Percentiles rank a stretch among this genome's conserved stretches.
Evolutionary conservation across 2,888 invertebrate species (phyloP).

Genomic region (Lamellibrachia columna): DNA sequence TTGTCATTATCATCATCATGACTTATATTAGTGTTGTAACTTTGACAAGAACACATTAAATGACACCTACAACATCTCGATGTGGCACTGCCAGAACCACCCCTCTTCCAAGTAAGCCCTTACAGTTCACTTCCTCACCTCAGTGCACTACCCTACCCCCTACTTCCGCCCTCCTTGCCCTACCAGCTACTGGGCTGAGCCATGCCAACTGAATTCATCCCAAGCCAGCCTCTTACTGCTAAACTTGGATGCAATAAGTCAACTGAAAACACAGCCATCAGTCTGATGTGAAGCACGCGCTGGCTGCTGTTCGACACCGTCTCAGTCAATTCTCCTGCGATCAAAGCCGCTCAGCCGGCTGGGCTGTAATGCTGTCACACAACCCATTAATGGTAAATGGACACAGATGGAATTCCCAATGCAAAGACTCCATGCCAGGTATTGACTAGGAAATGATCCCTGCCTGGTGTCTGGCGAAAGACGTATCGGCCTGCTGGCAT

Average conservation of each 20-base stretch:
- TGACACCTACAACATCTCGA: no score
- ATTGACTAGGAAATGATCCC: not conserved
- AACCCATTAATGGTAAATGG: not conserved
- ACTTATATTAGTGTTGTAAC: not conserved
- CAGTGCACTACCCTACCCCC: not conserved
- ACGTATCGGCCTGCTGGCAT: not conserved
- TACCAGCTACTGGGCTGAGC: not conserved
- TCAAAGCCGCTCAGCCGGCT: not conserved
- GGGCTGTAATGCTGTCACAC: not conserved
- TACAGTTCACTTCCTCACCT: not conserved
- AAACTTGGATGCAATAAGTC: not conserved
- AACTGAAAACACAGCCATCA: not conserved
- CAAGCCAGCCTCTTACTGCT: not conserved
- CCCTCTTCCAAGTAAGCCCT: not conserved
- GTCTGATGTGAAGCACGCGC: not conserved
- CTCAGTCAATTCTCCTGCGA: not conserved
- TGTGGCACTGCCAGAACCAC: not conserved
- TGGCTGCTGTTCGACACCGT: not conserved
- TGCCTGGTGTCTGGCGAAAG: not conserved
- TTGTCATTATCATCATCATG: not conserved
- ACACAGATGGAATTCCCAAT: not conserved
- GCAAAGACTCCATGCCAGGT: not conserved
- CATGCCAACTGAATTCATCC: not conserved
- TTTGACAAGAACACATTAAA: not conserved
- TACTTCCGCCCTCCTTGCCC: not conserved